Percentiles rank a stretch among this genome's conserved stretches.
phyloP scores from a whole-genome alignment of 2,113 vertebrate species.

The Fregetta grallaria region DNA sequence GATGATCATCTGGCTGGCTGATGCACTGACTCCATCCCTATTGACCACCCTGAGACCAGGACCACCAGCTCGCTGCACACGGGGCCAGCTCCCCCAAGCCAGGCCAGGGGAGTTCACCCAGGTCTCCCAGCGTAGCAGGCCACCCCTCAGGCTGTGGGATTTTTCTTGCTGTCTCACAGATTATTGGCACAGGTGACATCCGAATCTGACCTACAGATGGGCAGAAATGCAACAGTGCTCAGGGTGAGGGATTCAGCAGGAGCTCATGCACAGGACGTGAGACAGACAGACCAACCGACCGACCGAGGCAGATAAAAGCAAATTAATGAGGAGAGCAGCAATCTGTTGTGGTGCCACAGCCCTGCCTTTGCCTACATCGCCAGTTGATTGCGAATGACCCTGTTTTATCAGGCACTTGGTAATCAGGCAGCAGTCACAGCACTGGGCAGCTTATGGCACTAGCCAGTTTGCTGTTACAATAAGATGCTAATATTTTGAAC shows the following conservation, averaged over 20 bases:
- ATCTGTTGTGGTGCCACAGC: not conserved
- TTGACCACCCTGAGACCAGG: not conserved
- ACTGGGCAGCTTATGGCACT: not conserved
- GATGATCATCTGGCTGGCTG: not conserved
- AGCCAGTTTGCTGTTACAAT: not conserved
- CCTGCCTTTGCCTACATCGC: not conserved
- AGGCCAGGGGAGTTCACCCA: not conserved
- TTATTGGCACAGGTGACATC: not conserved
- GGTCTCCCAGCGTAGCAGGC: not conserved
- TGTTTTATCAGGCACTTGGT: not conserved
- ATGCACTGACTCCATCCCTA: not conserved
- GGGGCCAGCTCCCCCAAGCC: not conserved
- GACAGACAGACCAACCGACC: not conserved
- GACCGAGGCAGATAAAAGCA: not conserved
- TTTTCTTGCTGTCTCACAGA: not conserved
- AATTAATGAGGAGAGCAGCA: not conserved
- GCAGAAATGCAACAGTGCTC: not conserved
- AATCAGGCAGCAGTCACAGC: not conserved
- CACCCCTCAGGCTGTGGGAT: not conserved
- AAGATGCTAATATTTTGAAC: constrained; percentile 18
- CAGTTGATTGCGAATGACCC: not conserved
- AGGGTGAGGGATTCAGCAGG: not conserved
- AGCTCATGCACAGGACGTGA: accelerated
- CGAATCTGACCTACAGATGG: not conserved
- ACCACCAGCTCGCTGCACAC: not conserved